Percentiles rank a stretch among this genome's conserved stretches.
phyloP scores from a whole-genome alignment of 2,888 invertebrate genomes.

The Metellina segmentata region DNA sequence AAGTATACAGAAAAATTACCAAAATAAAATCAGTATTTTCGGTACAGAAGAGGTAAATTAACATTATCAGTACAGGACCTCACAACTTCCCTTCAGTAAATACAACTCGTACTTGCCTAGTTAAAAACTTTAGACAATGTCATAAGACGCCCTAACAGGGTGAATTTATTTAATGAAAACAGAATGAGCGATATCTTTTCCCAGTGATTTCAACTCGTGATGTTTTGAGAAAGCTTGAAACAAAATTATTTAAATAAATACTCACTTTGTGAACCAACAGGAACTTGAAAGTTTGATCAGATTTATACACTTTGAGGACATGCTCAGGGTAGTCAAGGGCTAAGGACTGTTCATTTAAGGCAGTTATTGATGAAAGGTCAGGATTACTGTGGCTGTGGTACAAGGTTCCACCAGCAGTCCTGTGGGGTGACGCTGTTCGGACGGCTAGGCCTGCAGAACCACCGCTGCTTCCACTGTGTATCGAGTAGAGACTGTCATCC shows the following conservation, averaged over 20 bases:
- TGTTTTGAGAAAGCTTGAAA: too few species aligned
- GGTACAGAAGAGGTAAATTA: too few species aligned
- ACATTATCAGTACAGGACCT: too few species aligned
- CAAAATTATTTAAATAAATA: neutral
- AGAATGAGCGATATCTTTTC: too few species aligned
- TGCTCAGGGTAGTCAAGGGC: constrained; percentile 81
- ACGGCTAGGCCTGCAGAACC: constrained; percentile 64
- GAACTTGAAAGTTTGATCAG: constrained; percentile 99
- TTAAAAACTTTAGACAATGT: too few species aligned
- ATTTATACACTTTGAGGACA: constrained; percentile 94
- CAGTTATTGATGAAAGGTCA: constrained; percentile 84
- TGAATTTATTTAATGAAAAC: too few species aligned
- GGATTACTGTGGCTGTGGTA: constrained; percentile 95
- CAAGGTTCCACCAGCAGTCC: constrained; percentile 80
- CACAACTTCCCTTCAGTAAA: too few species aligned
- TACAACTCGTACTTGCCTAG: too few species aligned
- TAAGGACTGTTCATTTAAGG: constrained; percentile 76
- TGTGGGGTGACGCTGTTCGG: constrained; percentile 64
- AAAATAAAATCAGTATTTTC: too few species aligned
- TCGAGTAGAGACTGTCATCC: constrained; percentile 78
- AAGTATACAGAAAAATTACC: too few species aligned
- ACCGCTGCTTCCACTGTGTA: constrained; percentile 75
- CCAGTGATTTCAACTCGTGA: too few species aligned
- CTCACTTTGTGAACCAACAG: constrained; percentile 93
- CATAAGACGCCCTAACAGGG: too few species aligned